A percentile compares a stretch with the other conserved stretches of the same genome.
phyloP scores from a whole-genome alignment of 2,797 vertebrate genomes.

The Lophotriccus pileatus region DNA sequence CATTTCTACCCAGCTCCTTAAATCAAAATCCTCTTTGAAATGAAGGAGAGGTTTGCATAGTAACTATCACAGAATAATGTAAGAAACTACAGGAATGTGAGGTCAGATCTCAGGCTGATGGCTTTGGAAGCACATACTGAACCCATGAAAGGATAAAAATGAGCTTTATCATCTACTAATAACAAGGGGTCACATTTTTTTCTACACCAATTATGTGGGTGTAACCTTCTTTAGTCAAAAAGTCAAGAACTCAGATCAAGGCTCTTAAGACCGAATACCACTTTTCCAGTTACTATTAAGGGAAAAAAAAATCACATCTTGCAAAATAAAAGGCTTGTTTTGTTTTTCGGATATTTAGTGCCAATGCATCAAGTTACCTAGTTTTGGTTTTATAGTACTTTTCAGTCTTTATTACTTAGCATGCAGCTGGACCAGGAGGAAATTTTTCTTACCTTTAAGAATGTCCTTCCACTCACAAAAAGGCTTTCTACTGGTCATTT shows the following conservation, averaged over 20 bases:
- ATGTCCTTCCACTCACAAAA: neutral
- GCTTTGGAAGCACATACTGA: neutral
- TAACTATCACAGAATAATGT: neutral
- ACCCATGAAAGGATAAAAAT: neutral
- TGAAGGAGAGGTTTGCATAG: neutral
- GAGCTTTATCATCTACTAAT: neutral
- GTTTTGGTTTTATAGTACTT: neutral
- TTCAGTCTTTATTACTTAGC: neutral
- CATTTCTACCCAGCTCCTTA: neutral
- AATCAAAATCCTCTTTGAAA: neutral
- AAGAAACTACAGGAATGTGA: neutral
- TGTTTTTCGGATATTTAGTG: neutral
- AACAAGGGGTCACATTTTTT: neutral
- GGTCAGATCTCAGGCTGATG: neutral
- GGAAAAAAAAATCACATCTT: neutral
- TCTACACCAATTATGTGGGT: neutral
- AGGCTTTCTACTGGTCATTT: neutral
- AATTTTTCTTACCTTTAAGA: neutral
- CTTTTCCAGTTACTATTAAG: neutral
- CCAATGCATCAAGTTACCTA: neutral
- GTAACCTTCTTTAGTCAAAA: neutral
- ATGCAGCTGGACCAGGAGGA: neutral
- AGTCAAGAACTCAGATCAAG: neutral
- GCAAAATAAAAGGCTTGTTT: neutral
- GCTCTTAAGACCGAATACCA: neutral